Conservation (phyloP, 2,113 vertebrate species). For the Pongo pygmaeus region DNA sequence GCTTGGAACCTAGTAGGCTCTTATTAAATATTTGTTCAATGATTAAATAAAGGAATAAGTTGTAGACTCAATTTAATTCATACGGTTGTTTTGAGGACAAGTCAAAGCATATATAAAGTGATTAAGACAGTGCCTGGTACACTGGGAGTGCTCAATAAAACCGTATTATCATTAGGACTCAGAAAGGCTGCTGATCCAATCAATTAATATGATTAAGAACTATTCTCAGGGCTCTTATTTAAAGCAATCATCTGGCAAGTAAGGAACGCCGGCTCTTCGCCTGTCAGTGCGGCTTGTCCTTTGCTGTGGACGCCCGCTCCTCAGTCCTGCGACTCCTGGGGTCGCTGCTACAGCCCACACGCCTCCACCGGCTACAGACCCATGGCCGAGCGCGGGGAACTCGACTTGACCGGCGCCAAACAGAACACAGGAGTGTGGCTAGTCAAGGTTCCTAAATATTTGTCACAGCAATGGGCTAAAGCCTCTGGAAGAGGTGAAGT, state of each 20-base stretch:
- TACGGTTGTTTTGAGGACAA: neutral
- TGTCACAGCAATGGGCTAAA: too few species aligned
- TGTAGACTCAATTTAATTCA: neutral
- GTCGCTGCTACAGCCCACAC: neutral
- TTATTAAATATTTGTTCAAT: neutral
- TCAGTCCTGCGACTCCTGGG: neutral
- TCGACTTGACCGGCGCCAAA: conserved; percentile 96
- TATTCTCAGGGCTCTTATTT: neutral
- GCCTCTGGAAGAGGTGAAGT: too few species aligned
- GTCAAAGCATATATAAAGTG: neutral
- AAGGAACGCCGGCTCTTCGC: accelerated
- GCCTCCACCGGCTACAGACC: neutral
- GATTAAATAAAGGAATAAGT: neutral
- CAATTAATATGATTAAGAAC: neutral
- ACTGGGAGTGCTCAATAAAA: neutral
- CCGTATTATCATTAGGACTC: neutral
- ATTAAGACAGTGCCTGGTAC: neutral
- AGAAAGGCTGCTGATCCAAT: neutral
- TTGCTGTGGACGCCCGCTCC: accelerated
- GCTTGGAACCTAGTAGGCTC: neutral
- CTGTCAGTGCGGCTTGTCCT: accelerated
- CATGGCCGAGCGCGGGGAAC: conserved; percentile 95
- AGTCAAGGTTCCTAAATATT: conserved; percentile 88
- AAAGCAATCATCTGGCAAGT: neutral
- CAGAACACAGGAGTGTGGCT: conserved; percentile 98